Conservation (phyloP, 2,113 vertebrate species). For the Hemiprocne comata region DNA sequence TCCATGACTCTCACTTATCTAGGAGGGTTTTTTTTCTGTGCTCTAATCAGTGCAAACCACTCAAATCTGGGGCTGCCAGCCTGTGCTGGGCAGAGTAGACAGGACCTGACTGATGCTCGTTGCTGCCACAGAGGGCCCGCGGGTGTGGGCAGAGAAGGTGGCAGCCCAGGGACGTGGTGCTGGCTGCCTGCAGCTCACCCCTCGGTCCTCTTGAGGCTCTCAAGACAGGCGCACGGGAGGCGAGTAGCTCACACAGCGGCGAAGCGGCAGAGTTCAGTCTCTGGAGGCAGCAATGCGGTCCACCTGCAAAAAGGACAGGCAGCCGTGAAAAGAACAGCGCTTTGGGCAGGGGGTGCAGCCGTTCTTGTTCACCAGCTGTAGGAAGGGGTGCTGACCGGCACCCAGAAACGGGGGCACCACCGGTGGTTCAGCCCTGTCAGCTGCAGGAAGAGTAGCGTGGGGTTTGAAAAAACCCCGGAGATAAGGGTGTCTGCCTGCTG, state of each 20-base stretch:
- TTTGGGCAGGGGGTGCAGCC: neutral
- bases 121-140: fast-evolving
- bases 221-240: fast-evolving
- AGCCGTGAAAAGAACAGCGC: neutral
- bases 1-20: neutral
- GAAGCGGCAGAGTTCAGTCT: neutral
- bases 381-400: neutral
- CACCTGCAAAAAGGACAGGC: slow-evolving; percentile 44
- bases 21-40: neutral
- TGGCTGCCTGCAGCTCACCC: neutral
- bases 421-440: neutral
- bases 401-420: neutral
- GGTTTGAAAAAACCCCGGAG: neutral
- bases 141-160: neutral
- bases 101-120: fast-evolving
- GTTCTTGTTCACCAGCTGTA: fast-evolving
- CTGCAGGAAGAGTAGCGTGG: fast-evolving
- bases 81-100: neutral
- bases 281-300: slow-evolving; percentile 24
- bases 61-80: neutral
- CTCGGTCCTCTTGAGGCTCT: neutral
- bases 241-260: fast-evolving
- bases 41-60: neutral
- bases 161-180: neutral
- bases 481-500: neutral